Percentiles rank a stretch among this genome's conserved stretches.
phyloP scores from a whole-genome alignment of 2,888 invertebrate species.

The Caenorhabditis zanzibari region DNA sequence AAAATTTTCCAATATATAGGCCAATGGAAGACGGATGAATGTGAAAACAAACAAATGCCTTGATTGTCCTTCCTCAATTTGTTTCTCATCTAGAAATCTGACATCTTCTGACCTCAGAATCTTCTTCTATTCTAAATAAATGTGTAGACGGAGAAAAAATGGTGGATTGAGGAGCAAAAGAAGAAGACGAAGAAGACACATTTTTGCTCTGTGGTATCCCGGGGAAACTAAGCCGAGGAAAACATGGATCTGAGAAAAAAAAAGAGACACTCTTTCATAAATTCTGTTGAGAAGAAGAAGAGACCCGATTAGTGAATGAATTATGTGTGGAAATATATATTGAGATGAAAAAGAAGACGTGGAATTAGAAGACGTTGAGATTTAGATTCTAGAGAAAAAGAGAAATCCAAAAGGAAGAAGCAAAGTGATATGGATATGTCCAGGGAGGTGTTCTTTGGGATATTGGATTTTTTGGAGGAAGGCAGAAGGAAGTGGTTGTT shows the following conservation, averaged over 20 bases:
- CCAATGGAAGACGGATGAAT: too few relatives aligned
- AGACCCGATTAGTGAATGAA: conserved; percentile 45
- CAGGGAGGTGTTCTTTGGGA: not conserved
- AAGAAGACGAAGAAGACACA: not conserved
- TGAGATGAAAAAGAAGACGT: not conserved
- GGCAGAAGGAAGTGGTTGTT: not conserved
- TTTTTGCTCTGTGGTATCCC: not conserved
- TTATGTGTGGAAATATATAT: conserved; percentile 3
- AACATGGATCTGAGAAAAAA: conserved; percentile 14
- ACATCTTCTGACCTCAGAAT: too few relatives aligned
- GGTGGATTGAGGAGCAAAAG: conserved; percentile 7
- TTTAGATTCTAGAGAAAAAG: not conserved
- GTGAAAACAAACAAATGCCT: too few relatives aligned
- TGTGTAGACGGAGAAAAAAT: not conserved
- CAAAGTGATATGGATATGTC: conserved; percentile 4
- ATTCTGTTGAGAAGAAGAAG: not conserved
- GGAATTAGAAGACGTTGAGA: not conserved
- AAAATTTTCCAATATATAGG: too few relatives aligned
- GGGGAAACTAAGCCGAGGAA: conserved; percentile 20
- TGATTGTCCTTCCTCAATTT: too few relatives aligned
- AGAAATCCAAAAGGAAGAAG: conserved; percentile 13
- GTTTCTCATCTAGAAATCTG: too few relatives aligned
- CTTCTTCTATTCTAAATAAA: too few relatives aligned
- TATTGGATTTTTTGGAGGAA: not conserved
- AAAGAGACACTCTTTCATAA: not conserved